Evolutionary conservation across 2,888 invertebrate species (phyloP).

Genomic region (Ichneumoninae sp.): DNA sequence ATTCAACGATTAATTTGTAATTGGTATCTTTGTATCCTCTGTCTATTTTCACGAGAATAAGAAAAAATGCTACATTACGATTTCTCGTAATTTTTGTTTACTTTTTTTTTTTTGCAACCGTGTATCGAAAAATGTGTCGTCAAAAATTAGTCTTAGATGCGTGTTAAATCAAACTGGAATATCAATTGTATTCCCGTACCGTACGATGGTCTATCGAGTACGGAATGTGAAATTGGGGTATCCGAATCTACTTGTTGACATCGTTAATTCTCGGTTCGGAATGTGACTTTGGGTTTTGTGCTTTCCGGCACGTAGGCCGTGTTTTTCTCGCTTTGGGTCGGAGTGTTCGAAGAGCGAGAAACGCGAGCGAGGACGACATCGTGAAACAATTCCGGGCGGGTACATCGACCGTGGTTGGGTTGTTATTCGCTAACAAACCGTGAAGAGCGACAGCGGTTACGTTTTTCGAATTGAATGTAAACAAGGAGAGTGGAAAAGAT

Average conservation of each 20-base stretch:
- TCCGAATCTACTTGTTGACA: not conserved
- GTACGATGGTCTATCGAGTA: not conserved
- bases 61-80: no score
- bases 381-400: not conserved
- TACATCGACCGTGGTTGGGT: conserved; percentile 11
- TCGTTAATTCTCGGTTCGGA: not conserved
- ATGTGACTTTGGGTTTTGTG: not conserved
- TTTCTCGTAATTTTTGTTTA: no score
- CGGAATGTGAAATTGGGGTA: not conserved
- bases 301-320: not conserved
- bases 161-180: not conserved
- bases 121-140: no score
- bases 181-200: not conserved
- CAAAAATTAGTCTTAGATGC: not conserved
- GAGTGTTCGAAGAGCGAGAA: not conserved
- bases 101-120: no score
- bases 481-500: conserved; percentile 12
- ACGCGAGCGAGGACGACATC: not conserved
- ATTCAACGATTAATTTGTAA: no score
- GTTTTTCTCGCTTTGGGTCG: not conserved
- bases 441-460: conserved; percentile 2
- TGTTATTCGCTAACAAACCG: conserved; percentile 9
- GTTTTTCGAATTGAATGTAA: conserved; percentile 17
- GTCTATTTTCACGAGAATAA: no score
- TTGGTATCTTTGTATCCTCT: no score